Base-by-base conservation (phyloP, 2,797 vertebrate genomes). In the Clarias platycephalus region DNA sequence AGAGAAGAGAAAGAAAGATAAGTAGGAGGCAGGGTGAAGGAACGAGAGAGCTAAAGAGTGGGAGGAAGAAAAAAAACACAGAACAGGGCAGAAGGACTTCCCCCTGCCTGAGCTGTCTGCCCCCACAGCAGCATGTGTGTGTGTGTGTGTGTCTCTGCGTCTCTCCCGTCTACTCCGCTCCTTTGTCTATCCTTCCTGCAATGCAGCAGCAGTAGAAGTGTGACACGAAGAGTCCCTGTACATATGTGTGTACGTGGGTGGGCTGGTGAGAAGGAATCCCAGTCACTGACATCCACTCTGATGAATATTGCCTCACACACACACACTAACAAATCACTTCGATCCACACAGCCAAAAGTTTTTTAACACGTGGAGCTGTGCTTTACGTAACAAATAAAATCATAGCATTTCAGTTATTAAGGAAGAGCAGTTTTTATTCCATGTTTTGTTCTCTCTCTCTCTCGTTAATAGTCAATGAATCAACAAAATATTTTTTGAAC, bases 201-300 rank as follows among this genome's bases (percentile, higher is more conserved):
- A 86, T 83, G 88, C 85, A 85, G 88, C 37, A 71, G 26, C 62
- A 82, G 67, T 80, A 67, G 79, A 83, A 83, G 53, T 64, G 80
- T 71, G 76, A 82, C 58, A 74, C 34, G 13, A 78, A 20, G 53
- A 40, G 83, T 78, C 74, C 57, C 53, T 70, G 34, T 60, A 40
- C 22, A 6, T 78, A n/a, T 83, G 78, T 72, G 40, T 53, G 26
- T 60, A 57, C 28, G 18, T 28, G 55, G 49, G 83, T 80, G 76
- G 67, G 67, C 26, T 80, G 76, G 57, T 24, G 22, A 60, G 31
- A 49, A 80, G 83, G 68, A 85, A 85, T 81, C 78, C 83, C 83
- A 75, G 60, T 58, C 81, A 81, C 37, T 57, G 49, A 76, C 28
- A 71, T 81, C 8, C 37, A 40, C 20, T 49, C 68, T 70, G 24